Evolutionary conservation across 2,113 vertebrate genomes (phyloP).

Genomic region (Sterna hirundo): DNA sequence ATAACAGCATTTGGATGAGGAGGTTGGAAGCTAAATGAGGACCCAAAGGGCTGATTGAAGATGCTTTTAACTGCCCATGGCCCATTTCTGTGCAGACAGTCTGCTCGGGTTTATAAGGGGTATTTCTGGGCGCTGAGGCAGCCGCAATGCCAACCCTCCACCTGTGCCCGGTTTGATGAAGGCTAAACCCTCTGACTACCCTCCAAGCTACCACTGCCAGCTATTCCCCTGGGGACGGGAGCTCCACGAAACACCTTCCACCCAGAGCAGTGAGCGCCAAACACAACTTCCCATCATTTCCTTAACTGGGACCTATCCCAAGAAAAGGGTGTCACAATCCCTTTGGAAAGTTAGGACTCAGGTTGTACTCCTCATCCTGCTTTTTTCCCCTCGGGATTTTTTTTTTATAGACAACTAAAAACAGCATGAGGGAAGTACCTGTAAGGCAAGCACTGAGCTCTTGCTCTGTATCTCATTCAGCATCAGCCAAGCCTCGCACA

Average conservation of each 20-base stretch:
- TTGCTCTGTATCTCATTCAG: neutral
- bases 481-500: accelerated
- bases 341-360: neutral
- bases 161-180: neutral
- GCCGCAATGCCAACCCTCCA: neutral
- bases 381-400: neutral
- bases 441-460: neutral
- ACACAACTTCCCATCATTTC: neutral
- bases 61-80: neutral
- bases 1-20: neutral
- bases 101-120: neutral
- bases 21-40: neutral
- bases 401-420: neutral
- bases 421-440: neutral
- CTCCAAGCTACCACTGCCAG: neutral
- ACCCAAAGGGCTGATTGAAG: neutral
- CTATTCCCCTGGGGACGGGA: neutral
- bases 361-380: neutral
- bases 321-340: neutral
- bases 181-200: neutral
- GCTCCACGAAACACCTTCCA: neutral
- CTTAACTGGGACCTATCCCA: neutral
- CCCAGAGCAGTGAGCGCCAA: neutral
- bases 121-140: neutral
- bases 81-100: neutral